Evolutionary conservation across 2,113 vertebrate genomes (phyloP).

Genomic region (Cephalopterus ornatus): DNA sequence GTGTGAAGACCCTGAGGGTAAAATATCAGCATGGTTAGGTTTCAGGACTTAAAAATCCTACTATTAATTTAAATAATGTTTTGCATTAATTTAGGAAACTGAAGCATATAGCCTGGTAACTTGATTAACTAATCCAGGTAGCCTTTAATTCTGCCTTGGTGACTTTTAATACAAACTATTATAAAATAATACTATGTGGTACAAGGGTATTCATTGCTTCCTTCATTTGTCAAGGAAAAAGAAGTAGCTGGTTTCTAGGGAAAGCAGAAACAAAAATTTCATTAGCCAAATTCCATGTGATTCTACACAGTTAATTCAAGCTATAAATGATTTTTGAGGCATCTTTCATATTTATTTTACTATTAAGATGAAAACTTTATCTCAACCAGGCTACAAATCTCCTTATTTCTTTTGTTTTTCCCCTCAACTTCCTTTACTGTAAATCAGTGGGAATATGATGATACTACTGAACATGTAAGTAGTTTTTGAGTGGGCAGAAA

Average conservation of each 20-base stretch:
- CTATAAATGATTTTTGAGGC: background rate
- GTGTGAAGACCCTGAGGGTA: background rate
- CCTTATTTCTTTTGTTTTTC: conserved; percentile 78
- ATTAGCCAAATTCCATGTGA: background rate
- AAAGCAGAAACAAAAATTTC: background rate
- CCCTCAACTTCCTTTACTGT: conserved; percentile 71
- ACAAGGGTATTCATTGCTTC: background rate
- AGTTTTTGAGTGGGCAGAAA: conserved; percentile 59
- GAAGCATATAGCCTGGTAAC: background rate
- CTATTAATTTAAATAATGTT: background rate
- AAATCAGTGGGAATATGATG: conserved; percentile 98
- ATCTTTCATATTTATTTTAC: background rate
- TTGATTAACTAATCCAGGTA: background rate
- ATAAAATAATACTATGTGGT: background rate
- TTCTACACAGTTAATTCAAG: background rate
- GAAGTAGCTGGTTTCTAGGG: background rate
- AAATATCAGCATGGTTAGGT: background rate
- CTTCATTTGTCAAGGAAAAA: background rate
- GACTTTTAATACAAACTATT: background rate
- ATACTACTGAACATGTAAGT: conserved; percentile 99
- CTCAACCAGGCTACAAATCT: conserved; percentile 56
- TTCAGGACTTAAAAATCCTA: background rate
- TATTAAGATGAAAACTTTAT: conserved; percentile 23
- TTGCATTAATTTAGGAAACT: conserved; percentile 10
- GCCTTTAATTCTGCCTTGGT: background rate